Base-by-base conservation (phyloP, 2,797 vertebrate species). In the Clarias pachynema region DNA sequence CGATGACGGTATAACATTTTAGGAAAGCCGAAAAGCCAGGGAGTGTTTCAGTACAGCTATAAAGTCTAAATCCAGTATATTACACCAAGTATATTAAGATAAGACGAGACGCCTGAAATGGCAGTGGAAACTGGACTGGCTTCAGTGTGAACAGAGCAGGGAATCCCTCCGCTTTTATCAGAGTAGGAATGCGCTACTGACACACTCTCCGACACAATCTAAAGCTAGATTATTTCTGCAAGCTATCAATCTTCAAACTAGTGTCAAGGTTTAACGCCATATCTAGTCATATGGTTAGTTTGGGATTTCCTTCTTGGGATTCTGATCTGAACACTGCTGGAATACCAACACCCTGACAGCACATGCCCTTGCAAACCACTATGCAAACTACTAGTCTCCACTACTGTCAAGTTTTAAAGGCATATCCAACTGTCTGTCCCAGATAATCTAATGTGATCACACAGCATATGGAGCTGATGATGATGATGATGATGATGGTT, bases 161-260 rank as follows among this genome's bases (percentile, higher is more conserved):
- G 82, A 87, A 75, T 75, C 82, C 86, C 86, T 86, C 31, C 34
- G 68, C 66, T 59, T 37, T 83, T 34, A 34, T 44, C n/a, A 77
- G 57, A 62, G 34, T 26, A 68, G 14, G 26, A 79, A 68, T 37
- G n/a, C 26, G 24, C 24, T 29, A 34, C 74, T 44, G 12, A 59
- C 29, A 59, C 72, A 18, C 44, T 79, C 34, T 62, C 77, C 62
- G 1, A 44, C 34, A 79, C 53, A 18, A 20, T 44, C 7, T 34
- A 77, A 18, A 29, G 1, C 40, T 53, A 16, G 5, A 77, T 18
- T 5, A 15, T 57, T 18, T 63, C 59, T 63, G 7, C 37, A 26
- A 63, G 24, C 20, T 24, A 49, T 62, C 22, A 15, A 14, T 49
- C 34, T 66, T 29, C 15, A 5, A 9, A 31, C 60, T 26, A 16